These are phyloP conservation scores for Lathamus discolor DNA, from an alignment of 2,113 vertebrate species.

Conservation along the genomic window DNA sequence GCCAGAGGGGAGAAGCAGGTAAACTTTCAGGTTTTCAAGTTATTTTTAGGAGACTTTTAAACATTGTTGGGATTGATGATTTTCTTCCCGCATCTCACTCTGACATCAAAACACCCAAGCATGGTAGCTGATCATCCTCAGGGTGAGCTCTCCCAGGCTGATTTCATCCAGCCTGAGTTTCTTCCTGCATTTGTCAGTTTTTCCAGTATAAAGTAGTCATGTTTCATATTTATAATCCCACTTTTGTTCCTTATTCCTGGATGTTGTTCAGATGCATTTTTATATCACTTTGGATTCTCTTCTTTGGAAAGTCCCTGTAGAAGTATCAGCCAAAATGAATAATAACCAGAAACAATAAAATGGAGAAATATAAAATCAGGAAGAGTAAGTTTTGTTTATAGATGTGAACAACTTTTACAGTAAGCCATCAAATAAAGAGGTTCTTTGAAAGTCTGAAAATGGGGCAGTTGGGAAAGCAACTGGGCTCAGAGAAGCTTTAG, in stretches of 20 bases:
- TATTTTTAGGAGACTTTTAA: not conserved
- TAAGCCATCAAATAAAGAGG: slow-evolving; percentile 28
- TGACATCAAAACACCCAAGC: not conserved
- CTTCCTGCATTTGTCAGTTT: not conserved
- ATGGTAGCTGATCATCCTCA: not conserved
- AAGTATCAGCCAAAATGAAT: not conserved
- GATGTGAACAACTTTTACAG: slow-evolving; percentile 56
- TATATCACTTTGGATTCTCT: not conserved
- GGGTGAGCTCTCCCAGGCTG: not conserved
- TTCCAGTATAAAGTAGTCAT: slow-evolving; percentile 58
- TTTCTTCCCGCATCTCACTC: not conserved
- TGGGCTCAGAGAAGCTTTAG: not conserved
- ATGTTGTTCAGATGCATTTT: not conserved
- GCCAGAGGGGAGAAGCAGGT: not conserved
- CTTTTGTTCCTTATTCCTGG: slow-evolving; percentile 50
- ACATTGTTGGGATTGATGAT: not conserved
- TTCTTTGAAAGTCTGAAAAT: not conserved
- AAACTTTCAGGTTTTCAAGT: not conserved
- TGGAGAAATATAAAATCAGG: slow-evolving; percentile 50
- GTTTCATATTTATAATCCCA: not conserved
- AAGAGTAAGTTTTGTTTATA: slow-evolving; percentile 31
- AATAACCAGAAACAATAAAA: slow-evolving; percentile 63
- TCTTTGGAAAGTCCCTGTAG: slow-evolving; percentile 67
- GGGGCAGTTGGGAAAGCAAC: not conserved
- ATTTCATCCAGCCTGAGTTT: not conserved